Conservation (phyloP, 2,888 invertebrate genomes). For the Eretmocerus hayati region DNA sequence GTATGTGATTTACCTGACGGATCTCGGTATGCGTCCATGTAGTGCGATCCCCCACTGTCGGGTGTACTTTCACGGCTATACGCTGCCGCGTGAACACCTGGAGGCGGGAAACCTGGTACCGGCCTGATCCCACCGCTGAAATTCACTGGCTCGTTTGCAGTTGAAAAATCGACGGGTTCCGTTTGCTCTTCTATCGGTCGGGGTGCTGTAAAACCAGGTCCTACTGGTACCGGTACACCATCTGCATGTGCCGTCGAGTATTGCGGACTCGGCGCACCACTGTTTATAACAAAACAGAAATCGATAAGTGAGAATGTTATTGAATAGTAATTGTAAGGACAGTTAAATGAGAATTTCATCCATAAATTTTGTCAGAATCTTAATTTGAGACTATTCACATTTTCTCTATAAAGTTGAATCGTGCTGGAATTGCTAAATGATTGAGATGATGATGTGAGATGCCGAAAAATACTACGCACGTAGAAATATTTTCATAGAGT, state of each 20-base stretch:
- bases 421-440: too few relatives aligned
- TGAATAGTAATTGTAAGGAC: too few relatives aligned
- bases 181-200: constrained; percentile 58
- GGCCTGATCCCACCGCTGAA: constrained; percentile 53
- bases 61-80: constrained; percentile 86
- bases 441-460: too few relatives aligned
- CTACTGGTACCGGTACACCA: constrained; percentile 50
- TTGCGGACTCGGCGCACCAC: constrained; percentile 56
- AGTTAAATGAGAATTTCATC: too few relatives aligned
- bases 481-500: too few relatives aligned
- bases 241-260: constrained; percentile 51
- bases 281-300: constrained; percentile 29
- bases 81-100: constrained; percentile 51
- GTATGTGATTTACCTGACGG: constrained; percentile 62
- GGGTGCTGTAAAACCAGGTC: constrained; percentile 53
- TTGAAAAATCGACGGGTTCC: constrained; percentile 67
- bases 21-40: constrained; percentile 80
- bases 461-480: too few relatives aligned
- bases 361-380: too few relatives aligned
- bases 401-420: too few relatives aligned
- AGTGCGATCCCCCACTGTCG: constrained; percentile 82
- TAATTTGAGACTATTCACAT: too few relatives aligned
- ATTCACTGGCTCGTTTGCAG: constrained; percentile 58
- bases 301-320: too few relatives aligned
- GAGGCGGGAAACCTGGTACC: constrained; percentile 53